These are phyloP conservation scores for Leptopilina myrica DNA, from an alignment of 2,888 invertebrate species.

Conservation along the genomic window DNA sequence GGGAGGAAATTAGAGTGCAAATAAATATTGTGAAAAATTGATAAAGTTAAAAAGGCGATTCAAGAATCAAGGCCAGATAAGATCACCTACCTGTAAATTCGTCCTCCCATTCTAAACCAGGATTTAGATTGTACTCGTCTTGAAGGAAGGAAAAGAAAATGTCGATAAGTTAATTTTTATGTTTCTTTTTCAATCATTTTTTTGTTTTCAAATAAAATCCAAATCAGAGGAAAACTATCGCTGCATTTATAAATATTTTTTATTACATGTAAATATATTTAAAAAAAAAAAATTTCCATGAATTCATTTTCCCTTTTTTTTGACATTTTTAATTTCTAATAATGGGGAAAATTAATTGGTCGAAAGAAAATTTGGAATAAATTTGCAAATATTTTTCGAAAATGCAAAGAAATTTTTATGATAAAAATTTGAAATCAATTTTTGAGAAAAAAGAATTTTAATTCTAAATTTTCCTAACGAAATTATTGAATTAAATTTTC, in stretches of 20 bases:
- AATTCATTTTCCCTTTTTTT: not conserved
- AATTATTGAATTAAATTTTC: too few species aligned
- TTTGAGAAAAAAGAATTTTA: too few species aligned
- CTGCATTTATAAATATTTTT: slow-evolving; percentile 39
- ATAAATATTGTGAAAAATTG: slow-evolving; percentile 50
- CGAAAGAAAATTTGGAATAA: too few species aligned
- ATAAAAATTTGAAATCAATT: too few species aligned
- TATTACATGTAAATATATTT: not conserved
- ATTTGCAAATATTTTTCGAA: too few species aligned
- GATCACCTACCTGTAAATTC: slow-evolving; percentile 98
- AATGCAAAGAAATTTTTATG: too few species aligned
- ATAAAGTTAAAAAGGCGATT: not conserved
- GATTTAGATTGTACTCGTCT: slow-evolving; percentile 99
- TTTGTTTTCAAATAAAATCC: slow-evolving; percentile 50
- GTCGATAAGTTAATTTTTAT: slow-evolving; percentile 75
- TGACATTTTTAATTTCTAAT: not conserved
- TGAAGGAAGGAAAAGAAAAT: slow-evolving; percentile 83
- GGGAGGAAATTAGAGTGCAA: slow-evolving; percentile 48
- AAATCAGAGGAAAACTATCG: slow-evolving; percentile 51
- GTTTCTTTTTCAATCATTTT: slow-evolving; percentile 62
- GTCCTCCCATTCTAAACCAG: slow-evolving; percentile 99
- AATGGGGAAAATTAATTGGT: too few species aligned
- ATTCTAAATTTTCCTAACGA: too few species aligned
- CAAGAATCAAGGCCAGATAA: slow-evolving; percentile 65
- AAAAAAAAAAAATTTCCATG: not conserved